phyloP scores from a whole-genome alignment of 1,140 invertebrate genomes.

The Brachionus manjavacas region DNA sequence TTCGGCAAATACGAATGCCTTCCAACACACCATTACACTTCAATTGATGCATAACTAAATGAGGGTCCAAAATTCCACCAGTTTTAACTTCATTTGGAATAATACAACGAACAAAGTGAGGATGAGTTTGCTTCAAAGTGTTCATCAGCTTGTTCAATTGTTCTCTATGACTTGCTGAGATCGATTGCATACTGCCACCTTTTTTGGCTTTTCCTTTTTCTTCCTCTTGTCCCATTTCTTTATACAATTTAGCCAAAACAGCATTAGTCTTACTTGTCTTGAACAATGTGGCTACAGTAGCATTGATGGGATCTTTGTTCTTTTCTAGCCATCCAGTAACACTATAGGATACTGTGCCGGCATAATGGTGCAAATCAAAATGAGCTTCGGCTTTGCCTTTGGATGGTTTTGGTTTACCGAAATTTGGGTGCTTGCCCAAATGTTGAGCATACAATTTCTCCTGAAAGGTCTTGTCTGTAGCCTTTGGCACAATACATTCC shows the following conservation, averaged over 20 bases:
- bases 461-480: conserved; percentile 90
- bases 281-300: conserved; percentile 70
- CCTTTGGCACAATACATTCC: conserved; percentile 99
- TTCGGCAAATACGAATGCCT: conserved; percentile 99
- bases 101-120: conserved; percentile 99
- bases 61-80: conserved; percentile 92
- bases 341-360: conserved; percentile 72
- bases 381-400: conserved; percentile 90
- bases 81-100: conserved; percentile 98
- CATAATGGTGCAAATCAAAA: conserved; percentile 97
- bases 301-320: conserved; percentile 99
- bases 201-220: conserved; percentile 72
- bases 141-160: conserved; percentile 95
- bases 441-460: conserved; percentile 97
- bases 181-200: conserved; percentile 90
- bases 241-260: conserved; percentile 11
- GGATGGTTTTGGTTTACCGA: conserved; percentile 90
- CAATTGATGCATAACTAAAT: conserved; percentile 92
- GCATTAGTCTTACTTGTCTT: conserved; percentile 10
- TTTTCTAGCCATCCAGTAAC: conserved; percentile 97
- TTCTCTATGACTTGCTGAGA: conserved; percentile 81
- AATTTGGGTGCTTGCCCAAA: conserved; percentile 94
- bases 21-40: conserved; percentile 99
- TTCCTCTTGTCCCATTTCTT: conserved; percentile 38
- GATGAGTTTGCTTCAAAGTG: conserved; percentile 87